These are phyloP conservation scores for Amazona guildingii DNA, from an alignment of 2,113 vertebrate genomes.

Conservation along the genomic window DNA sequence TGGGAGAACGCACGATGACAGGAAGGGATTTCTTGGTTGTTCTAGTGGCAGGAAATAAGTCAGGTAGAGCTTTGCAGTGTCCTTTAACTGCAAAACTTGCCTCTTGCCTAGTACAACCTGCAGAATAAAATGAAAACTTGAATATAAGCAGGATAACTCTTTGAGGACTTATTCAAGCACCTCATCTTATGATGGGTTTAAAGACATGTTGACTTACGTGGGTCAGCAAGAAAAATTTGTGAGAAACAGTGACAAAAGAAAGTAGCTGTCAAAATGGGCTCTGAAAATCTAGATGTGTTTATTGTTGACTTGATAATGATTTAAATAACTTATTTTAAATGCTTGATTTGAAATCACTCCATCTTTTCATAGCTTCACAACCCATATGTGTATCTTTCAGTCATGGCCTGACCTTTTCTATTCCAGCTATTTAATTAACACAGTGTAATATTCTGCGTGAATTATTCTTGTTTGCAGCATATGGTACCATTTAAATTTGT, in stretches of 20 bases:
- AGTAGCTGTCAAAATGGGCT: not conserved
- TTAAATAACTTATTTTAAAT: constrained; percentile 53
- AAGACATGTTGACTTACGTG: not conserved
- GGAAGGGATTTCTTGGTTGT: not conserved
- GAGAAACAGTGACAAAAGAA: not conserved
- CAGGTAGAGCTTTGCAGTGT: not conserved
- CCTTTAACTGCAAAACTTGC: not conserved
- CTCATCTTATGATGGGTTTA: not conserved
- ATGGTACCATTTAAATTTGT: constrained; percentile 66
- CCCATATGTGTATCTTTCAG: constrained; percentile 57
- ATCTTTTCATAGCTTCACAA: constrained; percentile 44
- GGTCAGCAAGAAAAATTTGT: not conserved
- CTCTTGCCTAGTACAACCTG: not conserved
- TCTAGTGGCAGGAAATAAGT: not conserved
- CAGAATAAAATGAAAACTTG: not conserved
- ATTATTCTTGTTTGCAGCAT: constrained; percentile 68
- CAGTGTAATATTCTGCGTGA: constrained; percentile 51
- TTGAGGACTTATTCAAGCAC: not conserved
- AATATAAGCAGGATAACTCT: not conserved
- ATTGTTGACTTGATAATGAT: constrained; percentile 21
- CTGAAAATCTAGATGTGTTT: not conserved
- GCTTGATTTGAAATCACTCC: not conserved
- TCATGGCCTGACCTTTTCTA: constrained; percentile 59
- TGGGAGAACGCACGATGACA: too few species aligned
- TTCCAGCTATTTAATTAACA: constrained; percentile 72